Evolutionary conservation across 2,113 vertebrate species (phyloP).

Genomic region (Channa argus): DNA sequence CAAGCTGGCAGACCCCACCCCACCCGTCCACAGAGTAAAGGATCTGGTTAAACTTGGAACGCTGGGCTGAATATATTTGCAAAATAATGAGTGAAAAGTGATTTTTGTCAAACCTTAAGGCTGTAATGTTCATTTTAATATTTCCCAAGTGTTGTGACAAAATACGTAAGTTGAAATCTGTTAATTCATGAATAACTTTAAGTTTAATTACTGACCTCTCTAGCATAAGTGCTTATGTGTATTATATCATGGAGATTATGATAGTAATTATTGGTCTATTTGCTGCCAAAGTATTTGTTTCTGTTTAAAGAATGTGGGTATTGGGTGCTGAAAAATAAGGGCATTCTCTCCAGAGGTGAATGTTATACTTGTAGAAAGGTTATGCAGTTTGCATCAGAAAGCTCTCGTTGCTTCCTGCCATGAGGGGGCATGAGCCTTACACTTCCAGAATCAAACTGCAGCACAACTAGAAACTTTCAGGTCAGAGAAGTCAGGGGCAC

Average conservation of each 20-base stretch:
- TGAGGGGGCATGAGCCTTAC: neutral
- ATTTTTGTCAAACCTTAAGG: conserved; percentile 37
- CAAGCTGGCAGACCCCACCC: too few species aligned
- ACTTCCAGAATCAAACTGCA: conserved; percentile 6
- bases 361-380: neutral
- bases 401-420: neutral
- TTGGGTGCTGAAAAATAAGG: conserved; percentile 28
- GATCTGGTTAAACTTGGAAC: conserved; percentile 9
- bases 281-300: neutral
- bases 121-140: conserved; percentile 34
- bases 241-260: conserved; percentile 28
- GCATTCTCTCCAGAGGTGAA: conserved; percentile 21
- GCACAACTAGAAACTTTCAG: neutral
- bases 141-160: conserved; percentile 32
- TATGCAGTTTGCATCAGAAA: conserved; percentile 11
- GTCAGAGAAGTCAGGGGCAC: conserved; percentile 27
- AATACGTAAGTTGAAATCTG: conserved; percentile 43
- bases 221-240: conserved; percentile 23
- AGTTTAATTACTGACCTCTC: conserved; percentile 39
- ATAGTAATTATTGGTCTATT: neutral
- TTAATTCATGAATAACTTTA: conserved; percentile 39
- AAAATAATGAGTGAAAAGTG: conserved; percentile 44
- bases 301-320: conserved; percentile 5
- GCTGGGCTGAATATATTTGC: conserved; percentile 35
- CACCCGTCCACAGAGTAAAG: neutral